Evolutionary conservation across 2,888 invertebrate species (phyloP).

Genomic region (Dascillus cervinus): DNA sequence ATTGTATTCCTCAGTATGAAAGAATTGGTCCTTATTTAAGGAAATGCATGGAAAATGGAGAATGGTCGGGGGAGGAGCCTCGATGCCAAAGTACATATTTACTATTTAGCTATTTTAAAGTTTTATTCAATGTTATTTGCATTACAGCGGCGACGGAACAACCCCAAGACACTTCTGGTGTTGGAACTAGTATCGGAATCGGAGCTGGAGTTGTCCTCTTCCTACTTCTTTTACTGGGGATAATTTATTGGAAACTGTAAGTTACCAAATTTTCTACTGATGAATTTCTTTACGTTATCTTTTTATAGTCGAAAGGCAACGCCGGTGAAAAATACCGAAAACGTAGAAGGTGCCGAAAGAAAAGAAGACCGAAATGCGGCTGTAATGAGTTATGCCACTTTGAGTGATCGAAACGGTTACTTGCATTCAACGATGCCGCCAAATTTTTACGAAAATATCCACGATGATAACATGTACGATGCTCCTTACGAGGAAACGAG

Average conservation of each 20-base stretch:
- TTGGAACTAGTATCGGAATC: conserved; percentile 77
- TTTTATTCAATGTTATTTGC: conserved; percentile 2
- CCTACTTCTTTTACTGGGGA: conserved; percentile 66
- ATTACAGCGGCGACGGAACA: conserved; percentile 55
- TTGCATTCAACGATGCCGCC: conserved; percentile 31
- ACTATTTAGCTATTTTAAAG: not conserved
- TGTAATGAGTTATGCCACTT: conserved; percentile 80
- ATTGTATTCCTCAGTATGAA: conserved; percentile 78
- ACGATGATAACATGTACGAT: conserved; percentile 66
- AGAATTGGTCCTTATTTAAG: conserved; percentile 74
- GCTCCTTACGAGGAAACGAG: conserved; percentile 64
- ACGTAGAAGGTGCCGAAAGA: conserved; percentile 76
- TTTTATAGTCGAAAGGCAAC: conserved; percentile 68
- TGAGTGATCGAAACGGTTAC: conserved; percentile 60
- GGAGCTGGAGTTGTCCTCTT: conserved; percentile 77
- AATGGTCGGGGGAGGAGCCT: conserved; percentile 84
- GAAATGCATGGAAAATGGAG: conserved; percentile 75
- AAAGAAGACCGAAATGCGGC: conserved; percentile 83
- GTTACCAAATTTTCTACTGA: too few relatives aligned
- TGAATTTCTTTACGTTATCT: conserved; percentile 9
- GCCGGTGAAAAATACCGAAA: conserved; percentile 82
- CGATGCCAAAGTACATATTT: conserved; percentile 59
- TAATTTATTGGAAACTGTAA: conserved; percentile 76
- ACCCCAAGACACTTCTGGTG: conserved; percentile 61
- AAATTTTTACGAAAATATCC: conserved; percentile 55